phyloP scores from a whole-genome alignment of 2,113 vertebrate species.

The Gadus macrocephalus region DNA sequence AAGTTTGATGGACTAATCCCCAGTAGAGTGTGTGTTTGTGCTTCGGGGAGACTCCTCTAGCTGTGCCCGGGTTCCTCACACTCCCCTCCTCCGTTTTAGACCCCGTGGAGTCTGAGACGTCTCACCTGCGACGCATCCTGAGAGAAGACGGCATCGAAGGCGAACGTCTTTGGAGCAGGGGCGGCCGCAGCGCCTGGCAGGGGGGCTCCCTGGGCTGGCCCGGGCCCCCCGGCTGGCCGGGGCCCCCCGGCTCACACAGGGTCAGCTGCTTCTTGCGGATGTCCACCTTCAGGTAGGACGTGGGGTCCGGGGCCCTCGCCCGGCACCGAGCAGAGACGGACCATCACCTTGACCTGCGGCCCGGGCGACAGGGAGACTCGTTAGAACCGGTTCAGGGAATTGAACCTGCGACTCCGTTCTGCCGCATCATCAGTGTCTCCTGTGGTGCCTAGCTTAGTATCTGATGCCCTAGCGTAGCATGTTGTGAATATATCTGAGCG shows the following conservation, averaged over 20 bases:
- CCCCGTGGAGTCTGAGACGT: background rate
- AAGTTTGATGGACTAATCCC: too few relatives aligned
- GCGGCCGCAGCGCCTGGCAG: conserved; percentile 67
- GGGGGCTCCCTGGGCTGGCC: conserved; percentile 50
- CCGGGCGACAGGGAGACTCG: background rate
- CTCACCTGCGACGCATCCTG: conserved; percentile 88
- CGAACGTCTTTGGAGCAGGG: conserved; percentile 83
- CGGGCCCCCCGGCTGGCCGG: conserved; percentile 4
- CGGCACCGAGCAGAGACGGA: conserved; percentile 81
- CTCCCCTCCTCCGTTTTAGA: too few relatives aligned
- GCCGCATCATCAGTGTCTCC: background rate
- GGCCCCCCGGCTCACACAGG: conserved; percentile 72
- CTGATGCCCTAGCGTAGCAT: too few relatives aligned
- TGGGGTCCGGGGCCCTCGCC: conserved; percentile 79
- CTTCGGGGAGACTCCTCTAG: too few relatives aligned
- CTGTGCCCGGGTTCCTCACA: too few relatives aligned
- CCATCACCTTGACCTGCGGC: conserved; percentile 85
- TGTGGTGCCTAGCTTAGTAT: too few relatives aligned
- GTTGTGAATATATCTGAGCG: too few relatives aligned
- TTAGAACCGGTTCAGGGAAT: background rate
- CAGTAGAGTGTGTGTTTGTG: too few relatives aligned
- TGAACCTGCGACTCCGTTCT: background rate
- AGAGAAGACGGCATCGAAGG: conserved; percentile 85
- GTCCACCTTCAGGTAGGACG: conserved; percentile 87
- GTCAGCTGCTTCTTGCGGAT: conserved; percentile 87